Percentiles rank a stretch among this genome's conserved stretches.
Evolutionary conservation across 2,888 invertebrate genomes (phyloP).

Genomic region (Drosophila maculinotata): DNA sequence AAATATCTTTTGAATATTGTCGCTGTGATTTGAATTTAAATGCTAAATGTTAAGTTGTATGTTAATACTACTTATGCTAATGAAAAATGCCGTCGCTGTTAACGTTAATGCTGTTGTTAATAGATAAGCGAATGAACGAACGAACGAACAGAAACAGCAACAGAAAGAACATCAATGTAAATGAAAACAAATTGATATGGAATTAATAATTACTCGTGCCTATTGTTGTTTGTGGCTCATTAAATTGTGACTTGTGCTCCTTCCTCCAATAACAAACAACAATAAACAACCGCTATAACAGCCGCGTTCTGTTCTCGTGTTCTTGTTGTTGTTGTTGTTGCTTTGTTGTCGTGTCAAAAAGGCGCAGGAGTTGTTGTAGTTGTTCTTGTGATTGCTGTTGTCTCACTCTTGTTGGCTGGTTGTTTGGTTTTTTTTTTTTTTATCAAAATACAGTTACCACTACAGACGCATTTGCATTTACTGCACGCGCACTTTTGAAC

Average conservation of each 20-base stretch:
- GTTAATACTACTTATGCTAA: slow-evolving; percentile 30
- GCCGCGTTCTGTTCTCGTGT: slow-evolving; percentile 22
- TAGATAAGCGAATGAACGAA: no score
- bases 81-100: slow-evolving; percentile 3
- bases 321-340: slow-evolving; percentile 6
- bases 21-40: slow-evolving; percentile 10
- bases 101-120: slow-evolving; percentile 11
- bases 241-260: slow-evolving; percentile 15
- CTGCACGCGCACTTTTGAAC: slow-evolving; percentile 55
- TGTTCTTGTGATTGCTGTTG: no score
- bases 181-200: slow-evolving; percentile 23
- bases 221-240: slow-evolving; percentile 40
- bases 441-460: slow-evolving; percentile 11
- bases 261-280: slow-evolving; percentile 18
- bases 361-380: no score
- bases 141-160: slow-evolving; percentile 16
- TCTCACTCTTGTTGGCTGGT: slow-evolving; percentile 61
- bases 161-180: slow-evolving; percentile 18
- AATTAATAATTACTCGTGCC: slow-evolving; percentile 53
- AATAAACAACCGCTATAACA: slow-evolving; percentile 7
- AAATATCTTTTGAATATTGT: slow-evolving; percentile 3
- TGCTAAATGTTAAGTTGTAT: slow-evolving; percentile 23
- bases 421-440: slow-evolving; percentile 27
- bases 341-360: no score
- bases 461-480: slow-evolving; percentile 27